Conservation (phyloP, 1,140 invertebrate genomes). For the Dendrolimus punctatus region DNA sequence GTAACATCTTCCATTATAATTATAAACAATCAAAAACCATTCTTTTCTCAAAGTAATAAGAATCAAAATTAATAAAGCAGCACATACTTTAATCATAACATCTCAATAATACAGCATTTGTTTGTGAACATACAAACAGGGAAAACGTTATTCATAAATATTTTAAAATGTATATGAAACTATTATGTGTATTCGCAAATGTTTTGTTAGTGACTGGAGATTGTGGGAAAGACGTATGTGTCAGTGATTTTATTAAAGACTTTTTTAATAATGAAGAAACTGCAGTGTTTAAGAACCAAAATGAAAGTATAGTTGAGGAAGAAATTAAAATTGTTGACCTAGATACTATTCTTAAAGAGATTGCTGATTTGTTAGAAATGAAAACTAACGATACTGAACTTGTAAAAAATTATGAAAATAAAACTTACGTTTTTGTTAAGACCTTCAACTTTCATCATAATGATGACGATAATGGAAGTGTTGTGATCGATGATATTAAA, state of each 20-base stretch:
- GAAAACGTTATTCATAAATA: conserved; percentile 14
- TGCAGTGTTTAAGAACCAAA: not conserved
- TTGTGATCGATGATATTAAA: too few relatives aligned
- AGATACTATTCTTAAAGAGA: not conserved
- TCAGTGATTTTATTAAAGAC: conserved; percentile 11
- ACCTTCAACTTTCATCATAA: conserved; percentile 11
- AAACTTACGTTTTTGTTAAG: conserved; percentile 34
- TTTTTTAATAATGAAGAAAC: conserved; percentile 5
- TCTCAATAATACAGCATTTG: conserved; percentile 7
- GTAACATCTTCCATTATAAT: too few relatives aligned
- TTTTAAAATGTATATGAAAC: conserved; percentile 8
- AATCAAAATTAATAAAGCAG: too few relatives aligned
- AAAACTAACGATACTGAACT: conserved; percentile 21
- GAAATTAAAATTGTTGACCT: conserved; percentile 17
- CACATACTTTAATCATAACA: too few relatives aligned
- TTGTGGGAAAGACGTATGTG: conserved; percentile 18
- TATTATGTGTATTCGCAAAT: conserved; percentile 10
- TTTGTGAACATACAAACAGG: conserved; percentile 6
- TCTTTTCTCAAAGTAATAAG: too few relatives aligned
- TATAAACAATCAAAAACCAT: too few relatives aligned
- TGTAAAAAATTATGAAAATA: conserved; percentile 20
- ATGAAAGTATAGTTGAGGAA: not conserved
- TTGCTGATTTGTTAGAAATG: conserved; percentile 32
- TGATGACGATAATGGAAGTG: too few relatives aligned
- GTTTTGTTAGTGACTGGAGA: conserved; percentile 10